Evolutionary conservation across 2,888 invertebrate genomes (phyloP).

Genomic region (Macaria notata): DNA sequence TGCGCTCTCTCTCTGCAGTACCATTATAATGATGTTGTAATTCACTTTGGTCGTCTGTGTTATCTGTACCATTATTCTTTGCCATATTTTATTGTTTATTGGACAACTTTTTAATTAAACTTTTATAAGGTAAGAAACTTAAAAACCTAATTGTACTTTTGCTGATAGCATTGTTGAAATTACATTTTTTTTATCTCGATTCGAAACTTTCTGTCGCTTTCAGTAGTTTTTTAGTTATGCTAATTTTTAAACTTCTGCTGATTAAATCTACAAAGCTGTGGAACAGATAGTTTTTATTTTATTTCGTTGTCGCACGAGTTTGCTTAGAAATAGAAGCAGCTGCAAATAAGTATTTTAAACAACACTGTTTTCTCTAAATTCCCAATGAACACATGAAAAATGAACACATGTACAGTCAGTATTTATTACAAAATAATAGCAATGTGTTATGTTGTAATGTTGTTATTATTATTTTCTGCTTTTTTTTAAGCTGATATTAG

Average conservation of each 20-base stretch:
- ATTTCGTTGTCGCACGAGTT: not conserved
- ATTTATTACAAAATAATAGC: too few relatives aligned
- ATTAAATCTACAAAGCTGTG: not conserved
- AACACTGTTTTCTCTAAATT: too few relatives aligned
- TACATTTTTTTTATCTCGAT: not conserved
- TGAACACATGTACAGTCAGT: too few relatives aligned
- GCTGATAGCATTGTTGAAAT: not conserved
- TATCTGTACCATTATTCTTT: conserved; percentile 7
- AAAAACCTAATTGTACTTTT: not conserved
- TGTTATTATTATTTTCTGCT: too few relatives aligned
- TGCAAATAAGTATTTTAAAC: not conserved
- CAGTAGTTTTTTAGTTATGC: conserved; percentile 9
- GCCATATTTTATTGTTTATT: not conserved
- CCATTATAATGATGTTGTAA: conserved; percentile 48
- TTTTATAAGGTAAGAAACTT: not conserved
- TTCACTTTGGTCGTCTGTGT: conserved; percentile 40
- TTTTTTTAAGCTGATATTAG: too few relatives aligned
- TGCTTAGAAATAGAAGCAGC: not conserved
- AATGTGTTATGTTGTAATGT: too few relatives aligned
- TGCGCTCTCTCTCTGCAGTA: conserved; percentile 39
- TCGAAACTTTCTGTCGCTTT: not conserved
- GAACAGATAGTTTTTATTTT: not conserved
- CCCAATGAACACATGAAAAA: too few relatives aligned
- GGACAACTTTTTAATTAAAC: not conserved
- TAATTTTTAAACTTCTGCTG: not conserved